These are phyloP conservation scores for Orchesellides sinensis DNA, from an alignment of 2,888 invertebrate genomes.

Conservation along the genomic window DNA sequence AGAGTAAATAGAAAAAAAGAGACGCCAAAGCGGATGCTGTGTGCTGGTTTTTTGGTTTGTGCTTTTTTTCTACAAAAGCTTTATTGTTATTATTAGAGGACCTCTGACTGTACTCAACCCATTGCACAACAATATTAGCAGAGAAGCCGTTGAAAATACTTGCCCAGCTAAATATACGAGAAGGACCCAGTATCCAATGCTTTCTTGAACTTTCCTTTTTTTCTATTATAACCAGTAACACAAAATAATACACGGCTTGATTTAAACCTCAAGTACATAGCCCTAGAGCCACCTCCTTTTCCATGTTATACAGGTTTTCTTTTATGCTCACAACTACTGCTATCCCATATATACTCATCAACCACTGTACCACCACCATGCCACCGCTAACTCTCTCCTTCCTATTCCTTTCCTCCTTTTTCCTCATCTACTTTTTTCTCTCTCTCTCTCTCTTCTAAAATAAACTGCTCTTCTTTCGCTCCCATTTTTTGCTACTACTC, in stretches of 20 bases:
- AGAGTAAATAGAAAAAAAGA: neutral
- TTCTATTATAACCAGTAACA: too few relatives aligned
- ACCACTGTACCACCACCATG: too few relatives aligned
- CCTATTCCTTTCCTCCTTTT: neutral
- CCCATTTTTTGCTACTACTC: too few relatives aligned
- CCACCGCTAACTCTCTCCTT: too few relatives aligned
- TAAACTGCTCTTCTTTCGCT: neutral
- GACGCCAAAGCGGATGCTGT: neutral
- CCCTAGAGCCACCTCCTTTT: slow-evolving; percentile 33
- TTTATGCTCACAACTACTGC: neutral
- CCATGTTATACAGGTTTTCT: slow-evolving; percentile 24
- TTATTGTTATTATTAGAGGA: neutral
- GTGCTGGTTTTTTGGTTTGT: too few relatives aligned
- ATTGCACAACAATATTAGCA: neutral
- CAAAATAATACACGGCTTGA: slow-evolving; percentile 8
- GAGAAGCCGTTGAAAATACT: too few relatives aligned
- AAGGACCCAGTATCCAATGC: too few relatives aligned
- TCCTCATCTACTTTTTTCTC: neutral
- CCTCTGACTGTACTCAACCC: too few relatives aligned
- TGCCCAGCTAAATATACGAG: too few relatives aligned
- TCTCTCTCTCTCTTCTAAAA: slow-evolving; percentile 8
- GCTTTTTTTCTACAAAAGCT: neutral
- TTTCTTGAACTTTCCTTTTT: neutral
- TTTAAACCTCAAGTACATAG: slow-evolving; percentile 21
- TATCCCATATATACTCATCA: too few relatives aligned